Percentiles rank a stretch among this genome's conserved stretches.
These are phyloP conservation scores for Nysson spinosus DNA, from an alignment of 2,888 invertebrate genomes.

Conservation along the genomic window DNA sequence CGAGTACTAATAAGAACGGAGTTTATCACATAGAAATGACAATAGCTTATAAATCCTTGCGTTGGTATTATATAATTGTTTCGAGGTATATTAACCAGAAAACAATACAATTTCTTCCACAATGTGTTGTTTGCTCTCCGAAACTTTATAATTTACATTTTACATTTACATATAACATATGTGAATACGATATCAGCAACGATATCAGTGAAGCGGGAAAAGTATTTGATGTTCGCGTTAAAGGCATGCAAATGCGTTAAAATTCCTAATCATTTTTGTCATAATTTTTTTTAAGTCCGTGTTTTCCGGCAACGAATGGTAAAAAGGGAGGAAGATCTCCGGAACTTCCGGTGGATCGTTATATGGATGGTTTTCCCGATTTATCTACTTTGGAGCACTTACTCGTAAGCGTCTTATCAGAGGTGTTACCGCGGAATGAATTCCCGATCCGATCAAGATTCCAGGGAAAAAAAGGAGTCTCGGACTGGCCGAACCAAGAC, in stretches of 20 bases:
- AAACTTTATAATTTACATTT: too few species aligned
- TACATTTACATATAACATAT: too few species aligned
- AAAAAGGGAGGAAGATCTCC: slow-evolving; percentile 4
- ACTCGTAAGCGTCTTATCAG: slow-evolving; percentile 33
- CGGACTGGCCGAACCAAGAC: slow-evolving; percentile 1
- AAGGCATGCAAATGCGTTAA: not conserved
- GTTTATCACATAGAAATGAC: too few species aligned
- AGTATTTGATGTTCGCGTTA: not conserved
- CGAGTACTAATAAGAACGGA: too few species aligned
- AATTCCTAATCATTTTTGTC: not conserved
- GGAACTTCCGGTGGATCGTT: slow-evolving; percentile 4
- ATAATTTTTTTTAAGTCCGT: not conserved
- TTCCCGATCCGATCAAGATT: slow-evolving; percentile 42
- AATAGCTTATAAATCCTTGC: too few species aligned
- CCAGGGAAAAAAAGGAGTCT: slow-evolving; percentile 19
- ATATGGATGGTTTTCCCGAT: not conserved
- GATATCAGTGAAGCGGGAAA: not conserved
- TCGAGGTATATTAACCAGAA: too few species aligned
- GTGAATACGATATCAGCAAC: too few species aligned
- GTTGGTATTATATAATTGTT: too few species aligned
- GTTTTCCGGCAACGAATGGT: not conserved
- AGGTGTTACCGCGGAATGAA: slow-evolving; percentile 41
- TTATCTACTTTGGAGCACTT: slow-evolving; percentile 13
- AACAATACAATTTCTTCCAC: too few species aligned
- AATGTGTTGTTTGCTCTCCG: too few species aligned